Evolutionary conservation across 1,140 invertebrate genomes (phyloP), one percentile per base, ranked within the genome.

Genomic region (Leptinotarsa lineolata): DNA sequence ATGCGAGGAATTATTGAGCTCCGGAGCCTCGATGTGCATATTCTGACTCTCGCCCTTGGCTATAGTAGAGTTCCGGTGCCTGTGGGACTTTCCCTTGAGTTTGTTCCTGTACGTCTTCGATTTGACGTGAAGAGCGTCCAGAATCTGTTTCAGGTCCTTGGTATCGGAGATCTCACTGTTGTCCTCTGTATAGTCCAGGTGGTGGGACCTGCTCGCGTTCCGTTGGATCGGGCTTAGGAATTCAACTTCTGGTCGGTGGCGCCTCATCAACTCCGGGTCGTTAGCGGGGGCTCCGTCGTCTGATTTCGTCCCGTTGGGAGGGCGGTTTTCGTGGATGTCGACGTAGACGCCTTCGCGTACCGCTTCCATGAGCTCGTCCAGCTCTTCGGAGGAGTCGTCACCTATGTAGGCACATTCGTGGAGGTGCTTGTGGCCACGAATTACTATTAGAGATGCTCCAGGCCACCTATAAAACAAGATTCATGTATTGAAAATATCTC

Each of bases 321-420:
- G 11, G 8, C 8, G 30, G 6, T 72, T 58, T 30, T 59, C 30
- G 30, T 71, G 22, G 18, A 64, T 20, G 13, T 70, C 48, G 18
- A 77, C 74, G 65, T 80, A 80, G 20, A 70, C 79, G 22, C 78
- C 76, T 72, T 83, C 81, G 13, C 76, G 72, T n/a, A 80, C 85
- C 2, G 85, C 85, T 79, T 90, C 88, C 20, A 88, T 72, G 2
- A 91, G 80, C 77, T 92, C 91, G 21, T 92, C 90, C 8, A 91
- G 71, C 77, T 92, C 91, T 81, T 92, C 92, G 2, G 91, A 92
- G 0, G 91, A 92, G 78, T 92, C 89, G 77, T 93, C 91, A 2
- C 92, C 92, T 68, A 94, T 93, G 82, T 93, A 94, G 0, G 92
- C 92, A 77, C 92, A 94, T 74, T 92, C 90, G 78, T 92, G 90